A percentile compares a stretch with the other conserved stretches of the same genome.
Conservation (phyloP, 2,797 vertebrate species). For the Hybognathus amarus region DNA sequence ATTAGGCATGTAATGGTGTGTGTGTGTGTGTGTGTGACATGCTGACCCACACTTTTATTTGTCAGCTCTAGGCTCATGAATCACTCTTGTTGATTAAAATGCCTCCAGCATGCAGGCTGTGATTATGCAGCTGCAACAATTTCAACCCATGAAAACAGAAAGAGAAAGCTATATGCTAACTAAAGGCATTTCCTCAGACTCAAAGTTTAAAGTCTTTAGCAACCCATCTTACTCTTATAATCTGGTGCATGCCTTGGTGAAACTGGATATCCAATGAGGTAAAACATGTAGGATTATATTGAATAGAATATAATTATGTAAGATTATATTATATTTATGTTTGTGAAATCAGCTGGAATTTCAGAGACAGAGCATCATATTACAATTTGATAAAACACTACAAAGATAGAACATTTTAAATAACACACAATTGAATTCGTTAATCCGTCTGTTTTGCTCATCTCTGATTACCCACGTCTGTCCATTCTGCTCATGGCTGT, state of each 20-base stretch:
- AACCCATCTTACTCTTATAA: neutral
- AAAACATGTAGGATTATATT: neutral
- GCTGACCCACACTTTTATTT: conserved; percentile 37
- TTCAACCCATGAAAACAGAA: conserved; percentile 25
- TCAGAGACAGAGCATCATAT: neutral
- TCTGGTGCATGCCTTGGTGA: neutral
- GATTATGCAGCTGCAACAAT: conserved; percentile 55
- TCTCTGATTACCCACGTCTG: neutral
- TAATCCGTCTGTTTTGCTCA: conserved; percentile 30
- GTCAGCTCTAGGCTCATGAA: conserved; percentile 45
- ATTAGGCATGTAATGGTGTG: neutral
- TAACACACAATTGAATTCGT: neutral
- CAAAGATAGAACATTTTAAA: neutral
- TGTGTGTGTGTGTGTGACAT: conserved; percentile 10
- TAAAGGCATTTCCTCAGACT: neutral
- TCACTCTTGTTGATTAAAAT: conserved; percentile 57
- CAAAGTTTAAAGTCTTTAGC: conserved; percentile 9
- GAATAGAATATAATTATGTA: no score
- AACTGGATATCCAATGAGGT: neutral
- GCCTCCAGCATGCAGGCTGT: conserved; percentile 44
- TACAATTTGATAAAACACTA: neutral
- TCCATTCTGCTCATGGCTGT: neutral
- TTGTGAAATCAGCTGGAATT: neutral
- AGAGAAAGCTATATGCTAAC: conserved; percentile 18
- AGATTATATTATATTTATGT: no score